phyloP scores from a whole-genome alignment of 2,888 invertebrate genomes.

The Melangyna quadrimaculata region DNA sequence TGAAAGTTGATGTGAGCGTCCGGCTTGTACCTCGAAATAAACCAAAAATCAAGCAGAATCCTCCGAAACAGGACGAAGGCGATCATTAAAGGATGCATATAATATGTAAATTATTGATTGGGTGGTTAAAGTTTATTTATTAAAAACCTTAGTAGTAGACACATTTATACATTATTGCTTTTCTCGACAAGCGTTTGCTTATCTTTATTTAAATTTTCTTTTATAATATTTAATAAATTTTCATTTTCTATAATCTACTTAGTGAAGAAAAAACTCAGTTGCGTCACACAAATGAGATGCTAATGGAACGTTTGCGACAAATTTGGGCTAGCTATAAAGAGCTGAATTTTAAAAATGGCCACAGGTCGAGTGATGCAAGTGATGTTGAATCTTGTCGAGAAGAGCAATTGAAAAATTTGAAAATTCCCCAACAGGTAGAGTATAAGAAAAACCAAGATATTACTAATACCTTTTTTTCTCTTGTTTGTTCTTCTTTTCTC shows the following conservation, averaged over 20 bases:
- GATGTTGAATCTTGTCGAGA: slow-evolving; percentile 74
- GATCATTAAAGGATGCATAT: slow-evolving; percentile 27
- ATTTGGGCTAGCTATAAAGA: slow-evolving; percentile 80
- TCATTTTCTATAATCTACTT: no score
- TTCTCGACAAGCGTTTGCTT: slow-evolving; percentile 43
- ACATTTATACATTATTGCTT: slow-evolving; percentile 21
- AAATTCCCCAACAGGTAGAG: slow-evolving; percentile 69
- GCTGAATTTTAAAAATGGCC: slow-evolving; percentile 63
- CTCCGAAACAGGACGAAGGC: slow-evolving; percentile 9
- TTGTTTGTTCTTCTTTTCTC: slow-evolving; percentile 60
- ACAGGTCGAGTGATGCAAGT: slow-evolving; percentile 42
- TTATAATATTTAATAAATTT: not conserved
- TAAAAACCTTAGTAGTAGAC: not conserved
- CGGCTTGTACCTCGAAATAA: slow-evolving; percentile 86
- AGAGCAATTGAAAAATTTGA: slow-evolving; percentile 75
- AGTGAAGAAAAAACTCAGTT: slow-evolving; percentile 79
- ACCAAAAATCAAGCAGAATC: slow-evolving; percentile 74
- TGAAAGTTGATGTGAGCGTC: slow-evolving; percentile 90
- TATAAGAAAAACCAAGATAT: slow-evolving; percentile 58
- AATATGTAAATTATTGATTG: slow-evolving; percentile 41
- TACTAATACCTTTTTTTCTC: slow-evolving; percentile 73
- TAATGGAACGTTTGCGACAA: slow-evolving; percentile 79
- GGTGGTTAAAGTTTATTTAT: slow-evolving; percentile 44
- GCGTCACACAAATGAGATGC: slow-evolving; percentile 79
- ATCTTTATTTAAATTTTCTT: not conserved